Base-by-base conservation (phyloP, 2,113 vertebrate genomes). In the Catagonus wagneri region DNA sequence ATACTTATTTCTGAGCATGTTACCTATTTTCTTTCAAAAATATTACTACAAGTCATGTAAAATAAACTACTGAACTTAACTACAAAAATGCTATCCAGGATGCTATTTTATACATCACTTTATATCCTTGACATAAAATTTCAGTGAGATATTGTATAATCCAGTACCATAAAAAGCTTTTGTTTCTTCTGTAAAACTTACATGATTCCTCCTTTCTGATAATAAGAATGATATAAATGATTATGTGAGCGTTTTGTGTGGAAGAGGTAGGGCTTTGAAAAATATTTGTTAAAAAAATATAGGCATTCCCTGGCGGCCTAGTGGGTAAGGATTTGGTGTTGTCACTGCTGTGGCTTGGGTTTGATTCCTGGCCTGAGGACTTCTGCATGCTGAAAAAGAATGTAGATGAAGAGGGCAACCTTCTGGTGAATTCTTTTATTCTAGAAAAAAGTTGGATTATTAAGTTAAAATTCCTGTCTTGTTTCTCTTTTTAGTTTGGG, bases 271-370 rank as follows among this genome's bases (percentile, higher is more conserved):
- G 20, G 29, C 25, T 56, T 80, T 66, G 34, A 60, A 22, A 84
- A 65, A 89, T 76, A 85, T 85, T 92, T 81, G 58, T 44, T 36
- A 74, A 92, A 92, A 80, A 81, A 76, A 56, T 88, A 50, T 25
- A 92, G 76, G 44, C 44, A 44, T 44, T 44, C 44, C 44, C 44
- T 44, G 44, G 44, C 44, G 8, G 44, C 44, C 44, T 44, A 44
- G 44, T 44, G 44, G 44, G 44, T 44, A 44, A 44, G 44, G 44
- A 44, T 44, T 44, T 44, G 44, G 44, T 44, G 44, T 44, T 44
- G 44, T 44, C 44, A 44, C 44, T 44, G 44, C 44, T 44, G 44
- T 44, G 4, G 44, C 44, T 44, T 44, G 44, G 44, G 44, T 44
- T 44, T 8, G 8, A 44, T 44, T 44, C 44, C 44, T 44, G 44